Conservation (phyloP, 1,140 invertebrate genomes). For the Notospermus geniculatus region DNA sequence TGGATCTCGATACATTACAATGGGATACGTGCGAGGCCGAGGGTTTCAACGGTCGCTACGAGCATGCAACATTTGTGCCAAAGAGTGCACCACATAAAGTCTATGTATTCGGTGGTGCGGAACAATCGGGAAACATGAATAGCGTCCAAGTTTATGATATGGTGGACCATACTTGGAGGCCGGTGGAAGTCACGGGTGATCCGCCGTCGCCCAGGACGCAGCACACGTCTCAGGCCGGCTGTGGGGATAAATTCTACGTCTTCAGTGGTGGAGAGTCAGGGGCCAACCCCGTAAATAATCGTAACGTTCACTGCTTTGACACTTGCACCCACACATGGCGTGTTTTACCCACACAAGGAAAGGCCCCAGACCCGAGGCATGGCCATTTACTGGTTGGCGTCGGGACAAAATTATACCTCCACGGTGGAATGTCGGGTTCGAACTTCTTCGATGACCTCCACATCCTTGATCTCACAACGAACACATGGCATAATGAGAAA, state of each 20-base stretch:
- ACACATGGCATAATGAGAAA: constrained; percentile 42
- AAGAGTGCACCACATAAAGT: constrained; percentile 40
- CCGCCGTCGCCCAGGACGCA: constrained; percentile 48
- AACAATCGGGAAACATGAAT: constrained; percentile 52
- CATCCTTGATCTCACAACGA: constrained; percentile 48
- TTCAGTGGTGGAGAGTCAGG: constrained; percentile 54
- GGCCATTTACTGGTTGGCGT: constrained; percentile 52
- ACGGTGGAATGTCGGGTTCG: constrained; percentile 53
- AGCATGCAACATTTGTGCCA: constrained; percentile 50
- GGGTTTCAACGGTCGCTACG: constrained; percentile 47
- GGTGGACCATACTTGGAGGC: constrained; percentile 36
- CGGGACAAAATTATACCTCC: constrained; percentile 47
- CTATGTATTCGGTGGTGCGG: constrained; percentile 54
- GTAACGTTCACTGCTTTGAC: constrained; percentile 51
- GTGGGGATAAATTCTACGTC: constrained; percentile 48
- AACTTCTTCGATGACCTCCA: constrained; percentile 54
- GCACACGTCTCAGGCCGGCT: constrained; percentile 40
- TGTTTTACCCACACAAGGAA: constrained; percentile 37
- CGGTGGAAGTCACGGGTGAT: constrained; percentile 33
- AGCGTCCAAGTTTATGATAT: constrained; percentile 51
- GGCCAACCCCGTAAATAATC: constrained; percentile 48
- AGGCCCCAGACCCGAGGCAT: constrained; percentile 51
- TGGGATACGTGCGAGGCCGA: constrained; percentile 49
- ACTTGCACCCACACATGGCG: constrained; percentile 39
- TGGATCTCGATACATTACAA: constrained; percentile 47